Conservation (phyloP, 2,797 vertebrate genomes). For the Pitangus sulphuratus region DNA sequence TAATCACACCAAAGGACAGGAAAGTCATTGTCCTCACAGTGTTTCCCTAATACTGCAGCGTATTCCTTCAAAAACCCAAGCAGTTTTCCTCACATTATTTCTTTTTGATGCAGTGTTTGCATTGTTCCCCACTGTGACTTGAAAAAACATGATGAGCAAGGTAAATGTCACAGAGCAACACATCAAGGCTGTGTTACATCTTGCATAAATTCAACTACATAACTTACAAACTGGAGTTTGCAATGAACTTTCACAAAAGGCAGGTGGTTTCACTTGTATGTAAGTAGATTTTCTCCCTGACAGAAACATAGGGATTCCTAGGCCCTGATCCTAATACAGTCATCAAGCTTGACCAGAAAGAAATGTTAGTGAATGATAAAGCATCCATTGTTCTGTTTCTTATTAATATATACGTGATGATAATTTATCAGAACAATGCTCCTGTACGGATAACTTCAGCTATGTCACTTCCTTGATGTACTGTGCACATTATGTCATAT, state of each 20-base stretch:
- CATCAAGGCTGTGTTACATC: neutral
- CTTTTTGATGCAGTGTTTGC: neutral
- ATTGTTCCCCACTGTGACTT: neutral
- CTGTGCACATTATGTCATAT: neutral
- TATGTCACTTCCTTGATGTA: neutral
- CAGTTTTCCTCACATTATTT: neutral
- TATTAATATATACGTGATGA: neutral
- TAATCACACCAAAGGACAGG: slow-evolving; percentile 31
- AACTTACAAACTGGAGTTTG: neutral
- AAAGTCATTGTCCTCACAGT: neutral
- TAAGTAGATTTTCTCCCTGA: neutral
- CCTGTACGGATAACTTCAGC: neutral
- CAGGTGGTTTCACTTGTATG: neutral
- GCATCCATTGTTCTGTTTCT: neutral
- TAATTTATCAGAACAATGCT: neutral
- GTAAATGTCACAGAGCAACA: neutral
- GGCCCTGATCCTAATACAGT: neutral
- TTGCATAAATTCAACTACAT: neutral
- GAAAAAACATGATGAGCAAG: neutral
- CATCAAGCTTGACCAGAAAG: neutral
- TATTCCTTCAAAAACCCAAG: neutral
- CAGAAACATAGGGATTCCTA: neutral
- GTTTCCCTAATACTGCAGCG: neutral
- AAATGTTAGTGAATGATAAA: neutral
- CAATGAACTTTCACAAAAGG: neutral